Conservation (phyloP, 2,797 vertebrate genomes). For the Sardinella longiceps region DNA sequence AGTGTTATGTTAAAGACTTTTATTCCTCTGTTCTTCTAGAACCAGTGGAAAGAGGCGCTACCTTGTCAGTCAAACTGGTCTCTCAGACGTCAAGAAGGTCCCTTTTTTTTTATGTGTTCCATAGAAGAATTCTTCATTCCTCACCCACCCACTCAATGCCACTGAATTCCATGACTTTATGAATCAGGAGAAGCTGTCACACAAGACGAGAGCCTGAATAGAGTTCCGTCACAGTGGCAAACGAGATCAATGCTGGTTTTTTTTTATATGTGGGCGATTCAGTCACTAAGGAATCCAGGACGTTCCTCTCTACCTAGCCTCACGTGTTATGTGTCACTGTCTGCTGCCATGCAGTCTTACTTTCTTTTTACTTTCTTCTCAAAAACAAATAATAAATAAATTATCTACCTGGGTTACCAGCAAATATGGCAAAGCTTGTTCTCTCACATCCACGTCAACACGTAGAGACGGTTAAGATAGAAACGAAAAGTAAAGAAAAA, state of each 20-base stretch:
- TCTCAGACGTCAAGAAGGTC: conserved; percentile 30
- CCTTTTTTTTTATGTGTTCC: conserved; percentile 28
- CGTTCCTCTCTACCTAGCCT: conserved; percentile 48
- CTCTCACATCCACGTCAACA: neutral
- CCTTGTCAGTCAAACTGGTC: conserved; percentile 67
- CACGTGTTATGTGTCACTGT: neutral
- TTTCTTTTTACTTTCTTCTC: neutral
- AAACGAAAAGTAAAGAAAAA: neutral
- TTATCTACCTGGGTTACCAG: neutral
- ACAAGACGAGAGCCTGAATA: conserved; percentile 52
- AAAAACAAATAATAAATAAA: neutral
- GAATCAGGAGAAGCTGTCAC: conserved; percentile 53
- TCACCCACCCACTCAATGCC: conserved; percentile 60
- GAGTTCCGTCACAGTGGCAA: conserved; percentile 48
- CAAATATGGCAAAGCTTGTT: neutral
- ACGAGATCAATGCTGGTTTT: conserved; percentile 55
- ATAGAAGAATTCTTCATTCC: conserved; percentile 32
- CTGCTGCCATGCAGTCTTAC: neutral
- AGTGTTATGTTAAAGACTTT: conserved; percentile 73
- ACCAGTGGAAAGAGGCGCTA: conserved; percentile 61
- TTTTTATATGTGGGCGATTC: conserved; percentile 54
- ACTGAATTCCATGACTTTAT: conserved; percentile 56
- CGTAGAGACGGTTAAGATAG: neutral
- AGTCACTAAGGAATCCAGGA: conserved; percentile 56
- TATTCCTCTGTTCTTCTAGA: conserved; percentile 63